phyloP scores from a whole-genome alignment of 2,113 vertebrate species.

The Microcebus jonahi region DNA sequence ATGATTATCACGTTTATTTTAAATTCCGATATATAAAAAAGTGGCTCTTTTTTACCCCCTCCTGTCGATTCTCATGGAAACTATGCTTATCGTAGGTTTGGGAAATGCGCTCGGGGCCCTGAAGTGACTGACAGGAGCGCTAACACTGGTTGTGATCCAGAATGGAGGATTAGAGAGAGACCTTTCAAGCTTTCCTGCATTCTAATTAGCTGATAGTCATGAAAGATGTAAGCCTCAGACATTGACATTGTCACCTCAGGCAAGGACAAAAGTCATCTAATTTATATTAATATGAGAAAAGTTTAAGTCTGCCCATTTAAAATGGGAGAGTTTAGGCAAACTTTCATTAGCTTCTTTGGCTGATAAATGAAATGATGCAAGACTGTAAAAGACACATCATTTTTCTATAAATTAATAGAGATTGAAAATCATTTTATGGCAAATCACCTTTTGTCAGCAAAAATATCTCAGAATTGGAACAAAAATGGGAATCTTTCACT shows the following conservation, averaged over 20 bases:
- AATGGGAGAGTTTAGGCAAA: conserved; percentile 72
- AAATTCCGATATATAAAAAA: conserved; percentile 65
- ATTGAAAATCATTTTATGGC: conserved; percentile 69
- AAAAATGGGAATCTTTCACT: conserved; percentile 50
- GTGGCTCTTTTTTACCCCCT: neutral
- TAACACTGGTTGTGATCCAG: conserved; percentile 74
- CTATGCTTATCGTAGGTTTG: conserved; percentile 36
- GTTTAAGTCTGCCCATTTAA: conserved; percentile 78
- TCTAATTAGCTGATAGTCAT: conserved; percentile 80
- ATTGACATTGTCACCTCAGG: conserved; percentile 78
- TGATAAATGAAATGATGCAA: conserved; percentile 79
- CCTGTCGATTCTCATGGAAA: conserved; percentile 49
- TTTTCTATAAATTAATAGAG: conserved; percentile 80
- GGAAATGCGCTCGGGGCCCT: conserved; percentile 52
- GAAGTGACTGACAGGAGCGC: conserved; percentile 63
- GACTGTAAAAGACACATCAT: conserved; percentile 73
- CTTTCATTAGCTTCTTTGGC: conserved; percentile 73
- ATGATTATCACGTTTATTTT: conserved; percentile 64
- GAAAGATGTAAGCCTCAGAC: conserved; percentile 79
- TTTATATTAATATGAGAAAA: conserved; percentile 80
- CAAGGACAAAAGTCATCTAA: conserved; percentile 83
- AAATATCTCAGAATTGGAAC: conserved; percentile 54
- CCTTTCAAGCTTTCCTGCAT: conserved; percentile 75
- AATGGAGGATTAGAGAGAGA: conserved; percentile 71
- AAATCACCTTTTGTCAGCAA: conserved; percentile 61